These are phyloP conservation scores for Prionailurus viverrinus DNA, from an alignment of 2,113 vertebrate genomes.

Conservation along the genomic window DNA sequence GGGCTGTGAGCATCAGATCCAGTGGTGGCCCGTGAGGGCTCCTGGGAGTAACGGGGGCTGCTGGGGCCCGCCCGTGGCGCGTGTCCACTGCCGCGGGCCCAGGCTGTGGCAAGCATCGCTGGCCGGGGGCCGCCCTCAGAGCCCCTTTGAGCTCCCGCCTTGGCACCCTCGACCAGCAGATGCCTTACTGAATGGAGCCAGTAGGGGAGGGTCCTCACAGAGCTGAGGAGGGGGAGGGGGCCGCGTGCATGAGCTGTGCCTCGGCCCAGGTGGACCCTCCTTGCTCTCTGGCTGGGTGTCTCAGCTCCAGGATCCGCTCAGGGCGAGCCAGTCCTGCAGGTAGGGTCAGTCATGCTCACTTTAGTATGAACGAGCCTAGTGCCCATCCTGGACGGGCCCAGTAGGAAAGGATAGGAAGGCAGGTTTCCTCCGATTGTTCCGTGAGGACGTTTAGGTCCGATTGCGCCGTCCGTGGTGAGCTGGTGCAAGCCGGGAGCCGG, in stretches of 20 bases:
- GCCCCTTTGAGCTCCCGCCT: accelerated
- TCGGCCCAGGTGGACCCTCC: accelerated
- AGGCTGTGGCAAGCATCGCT: neutral
- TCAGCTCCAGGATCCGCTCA: neutral
- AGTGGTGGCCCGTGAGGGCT: neutral
- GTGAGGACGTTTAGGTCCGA: neutral
- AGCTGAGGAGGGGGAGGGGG: accelerated
- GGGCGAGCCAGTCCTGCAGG: accelerated
- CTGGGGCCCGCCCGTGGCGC: accelerated
- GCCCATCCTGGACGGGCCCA: neutral
- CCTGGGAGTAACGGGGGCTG: too few species aligned
- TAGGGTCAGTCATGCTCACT: neutral
- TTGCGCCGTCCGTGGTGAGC: accelerated
- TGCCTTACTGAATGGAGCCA: accelerated
- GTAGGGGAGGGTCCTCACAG: accelerated
- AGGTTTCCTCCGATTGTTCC: slow-evolving; percentile 13
- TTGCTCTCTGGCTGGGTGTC: neutral
- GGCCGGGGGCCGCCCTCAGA: accelerated
- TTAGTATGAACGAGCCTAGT: neutral
- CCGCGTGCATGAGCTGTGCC: accelerated
- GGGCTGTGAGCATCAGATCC: accelerated
- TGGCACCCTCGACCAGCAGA: neutral
- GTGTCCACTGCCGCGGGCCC: accelerated
- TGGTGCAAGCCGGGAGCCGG: neutral
- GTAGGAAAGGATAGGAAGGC: neutral